Conservation (phyloP, 1,140 invertebrate species). For the Brachionus sp. region DNA sequence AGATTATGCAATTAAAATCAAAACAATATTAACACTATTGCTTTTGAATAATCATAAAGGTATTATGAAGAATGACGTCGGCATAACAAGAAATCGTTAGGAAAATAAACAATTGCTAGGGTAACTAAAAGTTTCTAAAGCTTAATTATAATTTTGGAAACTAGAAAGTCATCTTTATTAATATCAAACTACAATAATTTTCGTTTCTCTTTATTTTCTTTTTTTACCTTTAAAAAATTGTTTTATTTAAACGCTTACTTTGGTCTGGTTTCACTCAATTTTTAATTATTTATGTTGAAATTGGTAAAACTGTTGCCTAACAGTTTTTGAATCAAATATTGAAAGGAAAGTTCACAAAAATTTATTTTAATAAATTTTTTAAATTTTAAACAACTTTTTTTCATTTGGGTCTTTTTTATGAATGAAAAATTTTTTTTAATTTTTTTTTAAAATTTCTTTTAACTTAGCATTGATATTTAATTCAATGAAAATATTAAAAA, state of each 20-base stretch:
- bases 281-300: background rate
- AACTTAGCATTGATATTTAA: too few relatives aligned
- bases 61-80: background rate
- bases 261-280: background rate
- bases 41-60: background rate
- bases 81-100: background rate
- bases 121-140: background rate
- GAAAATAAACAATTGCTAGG: conserved; percentile 2
- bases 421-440: background rate
- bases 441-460: background rate
- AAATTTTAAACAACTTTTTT: background rate
- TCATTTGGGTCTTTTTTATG: background rate
- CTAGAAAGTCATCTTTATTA: background rate
- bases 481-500: too few relatives aligned
- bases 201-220: background rate
- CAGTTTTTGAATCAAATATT: background rate
- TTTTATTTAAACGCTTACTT: background rate
- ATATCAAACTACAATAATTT: background rate
- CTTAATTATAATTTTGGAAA: background rate
- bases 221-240: background rate
- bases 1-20: background rate
- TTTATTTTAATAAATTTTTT: background rate
- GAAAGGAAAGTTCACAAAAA: background rate
- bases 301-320: background rate
- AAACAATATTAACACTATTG: background rate